These are phyloP conservation scores for Spea multiplicata DNA, from an alignment of 2,113 vertebrate species.

Conservation along the genomic window DNA sequence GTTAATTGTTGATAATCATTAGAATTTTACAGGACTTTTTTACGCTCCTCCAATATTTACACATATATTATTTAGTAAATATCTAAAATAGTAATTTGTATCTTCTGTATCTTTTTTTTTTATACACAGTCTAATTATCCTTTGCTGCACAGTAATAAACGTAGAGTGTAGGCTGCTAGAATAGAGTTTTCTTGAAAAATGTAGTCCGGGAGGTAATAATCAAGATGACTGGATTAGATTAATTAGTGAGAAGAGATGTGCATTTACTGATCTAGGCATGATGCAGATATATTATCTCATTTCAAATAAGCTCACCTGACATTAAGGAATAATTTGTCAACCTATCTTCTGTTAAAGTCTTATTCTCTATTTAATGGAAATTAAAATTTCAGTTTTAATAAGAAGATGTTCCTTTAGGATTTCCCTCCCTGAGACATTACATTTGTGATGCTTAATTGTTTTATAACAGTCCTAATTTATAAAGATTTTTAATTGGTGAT, in stretches of 20 bases:
- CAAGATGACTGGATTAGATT: constrained; percentile 82
- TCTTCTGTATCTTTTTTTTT: constrained; percentile 37
- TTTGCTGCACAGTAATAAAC: constrained; percentile 79
- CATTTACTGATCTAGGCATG: constrained; percentile 70
- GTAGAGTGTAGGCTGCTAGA: constrained; percentile 72
- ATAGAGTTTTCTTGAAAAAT: constrained; percentile 69
- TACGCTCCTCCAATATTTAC: constrained; percentile 17
- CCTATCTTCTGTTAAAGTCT: constrained; percentile 75
- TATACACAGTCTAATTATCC: constrained; percentile 77
- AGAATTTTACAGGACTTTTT: constrained; percentile 32
- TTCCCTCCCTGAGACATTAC: constrained; percentile 72
- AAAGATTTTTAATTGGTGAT: constrained; percentile 81
- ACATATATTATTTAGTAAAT: constrained; percentile 35
- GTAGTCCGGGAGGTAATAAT: constrained; percentile 73
- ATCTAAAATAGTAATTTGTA: constrained; percentile 43
- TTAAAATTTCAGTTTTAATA: constrained; percentile 84
- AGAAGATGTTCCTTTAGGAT: constrained; percentile 80
- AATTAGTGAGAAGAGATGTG: constrained; percentile 73
- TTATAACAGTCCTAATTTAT: constrained; percentile 77
- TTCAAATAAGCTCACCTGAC: constrained; percentile 77
- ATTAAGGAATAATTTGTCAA: constrained; percentile 83
- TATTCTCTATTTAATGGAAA: constrained; percentile 81
- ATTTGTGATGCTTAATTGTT: constrained; percentile 81
- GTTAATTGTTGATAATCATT: constrained; percentile 9
- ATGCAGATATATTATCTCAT: constrained; percentile 74